Evolutionary conservation across 2,888 invertebrate genomes (phyloP), one percentile per base, ranked within the genome.

Genomic region (Caenorhabditis sinica): DNA sequence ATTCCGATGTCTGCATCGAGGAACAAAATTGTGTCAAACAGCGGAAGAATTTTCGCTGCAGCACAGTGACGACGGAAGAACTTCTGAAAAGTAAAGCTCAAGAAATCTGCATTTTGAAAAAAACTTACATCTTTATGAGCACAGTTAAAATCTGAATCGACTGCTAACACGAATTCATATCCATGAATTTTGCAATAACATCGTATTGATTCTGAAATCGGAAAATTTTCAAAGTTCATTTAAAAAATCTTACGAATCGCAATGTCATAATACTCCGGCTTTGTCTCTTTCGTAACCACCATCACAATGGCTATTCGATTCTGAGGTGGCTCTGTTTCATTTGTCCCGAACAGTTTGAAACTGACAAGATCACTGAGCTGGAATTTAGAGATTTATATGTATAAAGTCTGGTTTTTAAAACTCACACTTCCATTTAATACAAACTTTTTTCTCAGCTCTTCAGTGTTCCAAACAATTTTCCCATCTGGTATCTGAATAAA

Each of bases 1-100:
- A 87, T 65, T n/a, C 85, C 87, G 45, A 87, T 87, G 60, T 87
- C 87, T 4, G 77, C 85, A 43, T 87, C 87, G 6, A 87, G 23
- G 45, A 87, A 87, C 8, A 86, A 49, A 13, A 84, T 61, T n/a
- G 76, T 74, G n/a, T 83, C 83, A 45, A 79, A 86, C 20, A 75
- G 30, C 0, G 71, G 66, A 2, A 87, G 82, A 53, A 83, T 71
- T 13, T 73, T 63, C 15, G 77, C 73, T 11, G 79, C 82, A 2
- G 72, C 82, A 60, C 87, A 87, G 40, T 87, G 87, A 2, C 87
- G 74, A 17, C 85, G 83, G 79, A 87, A 87, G 71, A 82, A 85
- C 40, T 82, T 83, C 87, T 87, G 69, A 23, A 80, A 28, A 28
- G 2, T 11, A 5, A 28, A 15, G 13, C 13, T 28, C 28, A 28